phyloP scores from a whole-genome alignment of 2,797 vertebrate genomes.

The Tenualosa ilisha region DNA sequence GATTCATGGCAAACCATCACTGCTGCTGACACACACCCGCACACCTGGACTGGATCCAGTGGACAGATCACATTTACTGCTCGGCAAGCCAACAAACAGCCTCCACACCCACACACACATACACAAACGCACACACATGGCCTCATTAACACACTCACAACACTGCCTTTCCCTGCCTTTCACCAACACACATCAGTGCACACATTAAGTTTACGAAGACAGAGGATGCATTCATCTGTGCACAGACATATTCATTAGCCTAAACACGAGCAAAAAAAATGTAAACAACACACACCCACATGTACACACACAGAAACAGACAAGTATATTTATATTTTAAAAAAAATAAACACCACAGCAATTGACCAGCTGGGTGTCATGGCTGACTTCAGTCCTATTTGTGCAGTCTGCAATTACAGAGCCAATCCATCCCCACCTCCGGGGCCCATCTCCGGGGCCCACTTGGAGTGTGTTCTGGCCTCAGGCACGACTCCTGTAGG shows the following conservation, averaged over 20 bases:
- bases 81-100: conserved; percentile 40
- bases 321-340: not conserved
- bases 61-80: conserved; percentile 60
- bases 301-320: not conserved
- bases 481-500: not conserved
- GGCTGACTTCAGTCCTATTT: not conserved
- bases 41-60: conserved; percentile 74
- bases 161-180: not conserved
- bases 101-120: not conserved
- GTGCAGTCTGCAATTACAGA: not conserved
- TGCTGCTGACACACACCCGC: conserved; percentile 55
- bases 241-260: not conserved
- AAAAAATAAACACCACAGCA: not conserved
- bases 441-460: not conserved
- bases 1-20: not conserved
- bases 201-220: not conserved
- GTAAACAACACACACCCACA: not conserved
- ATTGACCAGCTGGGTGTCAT: not conserved
- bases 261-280: not conserved
- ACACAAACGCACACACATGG: not conserved
- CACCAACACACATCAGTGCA: not conserved
- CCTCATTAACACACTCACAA: not conserved
- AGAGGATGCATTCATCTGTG: not conserved
- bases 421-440: not conserved
- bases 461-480: not conserved